phyloP scores from a whole-genome alignment of 1,140 invertebrate species.

The Carposina sasakii region DNA sequence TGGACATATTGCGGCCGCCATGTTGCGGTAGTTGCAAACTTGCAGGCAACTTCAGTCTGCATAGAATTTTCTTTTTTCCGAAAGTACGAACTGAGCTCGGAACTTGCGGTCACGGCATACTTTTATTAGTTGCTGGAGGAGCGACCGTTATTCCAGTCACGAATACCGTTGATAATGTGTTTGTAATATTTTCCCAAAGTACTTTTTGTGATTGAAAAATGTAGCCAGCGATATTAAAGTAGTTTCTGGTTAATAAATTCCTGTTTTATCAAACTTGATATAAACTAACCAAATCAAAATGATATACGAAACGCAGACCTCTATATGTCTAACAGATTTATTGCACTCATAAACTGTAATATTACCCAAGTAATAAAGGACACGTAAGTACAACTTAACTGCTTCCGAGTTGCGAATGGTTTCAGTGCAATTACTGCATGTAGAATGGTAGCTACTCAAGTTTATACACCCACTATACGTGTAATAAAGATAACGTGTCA shows the following conservation, averaged over 20 bases:
- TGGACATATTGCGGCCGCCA: slow-evolving; percentile 60
- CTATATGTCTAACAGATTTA: too few species aligned
- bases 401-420: slow-evolving; percentile 28
- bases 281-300: too few species aligned
- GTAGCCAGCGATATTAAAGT: too few species aligned
- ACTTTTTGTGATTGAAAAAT: slow-evolving; percentile 6
- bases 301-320: too few species aligned
- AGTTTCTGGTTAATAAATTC: too few species aligned
- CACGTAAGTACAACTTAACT: slow-evolving; percentile 42
- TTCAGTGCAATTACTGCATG: slow-evolving; percentile 34
- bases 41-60: slow-evolving; percentile 49
- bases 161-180: slow-evolving; percentile 1
- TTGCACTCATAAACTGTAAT: slow-evolving; percentile 50
- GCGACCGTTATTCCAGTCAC: not conserved
- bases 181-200: slow-evolving; percentile 1
- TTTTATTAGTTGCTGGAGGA: slow-evolving; percentile 19
- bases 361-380: slow-evolving; percentile 52
- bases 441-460: too few species aligned
- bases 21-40: slow-evolving; percentile 55
- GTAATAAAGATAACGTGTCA: too few species aligned
- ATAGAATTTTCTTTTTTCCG: slow-evolving; percentile 45
- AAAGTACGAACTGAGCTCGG: slow-evolving; percentile 11
- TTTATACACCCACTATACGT: too few species aligned
- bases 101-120: slow-evolving; percentile 19
- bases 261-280: too few species aligned